Percentiles rank a stretch among this genome's conserved stretches.
Conservation (phyloP, 1,140 invertebrate species). For the Bombus polaris region DNA sequence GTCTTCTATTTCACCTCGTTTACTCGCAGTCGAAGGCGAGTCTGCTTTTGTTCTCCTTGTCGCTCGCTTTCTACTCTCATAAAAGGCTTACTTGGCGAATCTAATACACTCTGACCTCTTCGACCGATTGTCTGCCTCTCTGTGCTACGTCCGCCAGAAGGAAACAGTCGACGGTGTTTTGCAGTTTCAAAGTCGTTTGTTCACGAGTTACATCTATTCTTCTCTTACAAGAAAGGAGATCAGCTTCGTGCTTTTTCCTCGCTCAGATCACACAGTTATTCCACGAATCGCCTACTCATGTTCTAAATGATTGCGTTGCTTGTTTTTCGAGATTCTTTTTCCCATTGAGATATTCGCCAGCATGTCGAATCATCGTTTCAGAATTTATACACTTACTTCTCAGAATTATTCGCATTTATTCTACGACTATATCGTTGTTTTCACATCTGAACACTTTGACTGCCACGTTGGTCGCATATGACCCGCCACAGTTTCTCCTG, state of each 20-base stretch:
- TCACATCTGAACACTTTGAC: too few relatives aligned
- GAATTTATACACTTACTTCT: too few relatives aligned
- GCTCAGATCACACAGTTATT: neutral
- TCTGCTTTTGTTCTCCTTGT: slow-evolving; percentile 45
- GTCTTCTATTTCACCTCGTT: slow-evolving; percentile 24
- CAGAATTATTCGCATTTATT: too few relatives aligned
- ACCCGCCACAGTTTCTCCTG: too few relatives aligned
- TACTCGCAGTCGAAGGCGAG: slow-evolving; percentile 30
- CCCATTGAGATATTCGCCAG: neutral
- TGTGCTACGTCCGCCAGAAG: neutral
- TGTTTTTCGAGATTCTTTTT: neutral
- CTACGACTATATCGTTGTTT: too few relatives aligned
- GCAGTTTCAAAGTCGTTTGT: slow-evolving; percentile 23
- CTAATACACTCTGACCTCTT: slow-evolving; percentile 57
- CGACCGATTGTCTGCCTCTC: slow-evolving; percentile 22
- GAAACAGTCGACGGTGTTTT: slow-evolving; percentile 2
- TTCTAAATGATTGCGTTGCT: neutral
- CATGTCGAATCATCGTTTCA: too few relatives aligned
- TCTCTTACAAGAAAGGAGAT: neutral
- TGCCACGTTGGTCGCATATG: too few relatives aligned
- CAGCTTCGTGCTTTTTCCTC: neutral
- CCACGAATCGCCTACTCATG: neutral
- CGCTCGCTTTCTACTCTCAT: slow-evolving; percentile 40
- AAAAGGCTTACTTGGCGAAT: slow-evolving; percentile 65
- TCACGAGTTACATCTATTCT: slow-evolving; percentile 12